Evolutionary conservation across 2,888 invertebrate genomes (phyloP).

Genomic region (Erynnis tages): DNA sequence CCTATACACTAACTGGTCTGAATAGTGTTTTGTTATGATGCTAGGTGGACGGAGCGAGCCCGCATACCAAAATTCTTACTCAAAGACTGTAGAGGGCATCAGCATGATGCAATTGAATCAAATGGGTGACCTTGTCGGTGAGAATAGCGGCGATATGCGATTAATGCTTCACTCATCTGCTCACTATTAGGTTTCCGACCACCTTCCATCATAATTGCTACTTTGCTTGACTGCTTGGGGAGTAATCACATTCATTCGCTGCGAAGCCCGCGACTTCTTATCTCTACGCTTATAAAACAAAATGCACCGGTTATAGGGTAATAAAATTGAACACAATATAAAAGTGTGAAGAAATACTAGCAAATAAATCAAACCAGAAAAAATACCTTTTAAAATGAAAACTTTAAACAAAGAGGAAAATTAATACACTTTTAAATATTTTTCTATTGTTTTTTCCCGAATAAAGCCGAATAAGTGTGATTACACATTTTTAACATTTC

Average conservation of each 20-base stretch:
- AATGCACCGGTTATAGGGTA: not conserved
- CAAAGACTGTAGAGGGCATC: slow-evolving; percentile 59
- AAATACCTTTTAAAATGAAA: too few species aligned
- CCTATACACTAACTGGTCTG: slow-evolving; percentile 10
- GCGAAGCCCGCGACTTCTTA: not conserved
- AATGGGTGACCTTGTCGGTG: slow-evolving; percentile 78
- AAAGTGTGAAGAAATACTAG: too few species aligned
- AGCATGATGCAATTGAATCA: slow-evolving; percentile 68
- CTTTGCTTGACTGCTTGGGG: slow-evolving; percentile 38
- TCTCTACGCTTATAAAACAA: not conserved
- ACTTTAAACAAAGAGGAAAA: too few species aligned
- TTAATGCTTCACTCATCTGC: slow-evolving; percentile 50
- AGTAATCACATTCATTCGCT: slow-evolving; percentile 19
- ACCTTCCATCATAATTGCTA: slow-evolving; percentile 64
- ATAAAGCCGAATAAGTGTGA: slow-evolving; percentile 7
- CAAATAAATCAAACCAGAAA: too few species aligned
- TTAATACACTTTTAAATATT: too few species aligned
- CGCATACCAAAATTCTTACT: slow-evolving; percentile 49
- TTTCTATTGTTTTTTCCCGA: too few species aligned
- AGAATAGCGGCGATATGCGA: slow-evolving; percentile 46
- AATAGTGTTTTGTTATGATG: slow-evolving; percentile 49
- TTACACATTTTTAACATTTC: not conserved
- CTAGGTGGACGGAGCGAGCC: slow-evolving; percentile 78
- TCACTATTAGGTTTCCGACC: slow-evolving; percentile 71
- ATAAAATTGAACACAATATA: too few species aligned